A percentile compares a stretch with the other conserved stretches of the same genome.
Conservation (phyloP, 2,888 invertebrate genomes). For the Thalpophila matura region DNA sequence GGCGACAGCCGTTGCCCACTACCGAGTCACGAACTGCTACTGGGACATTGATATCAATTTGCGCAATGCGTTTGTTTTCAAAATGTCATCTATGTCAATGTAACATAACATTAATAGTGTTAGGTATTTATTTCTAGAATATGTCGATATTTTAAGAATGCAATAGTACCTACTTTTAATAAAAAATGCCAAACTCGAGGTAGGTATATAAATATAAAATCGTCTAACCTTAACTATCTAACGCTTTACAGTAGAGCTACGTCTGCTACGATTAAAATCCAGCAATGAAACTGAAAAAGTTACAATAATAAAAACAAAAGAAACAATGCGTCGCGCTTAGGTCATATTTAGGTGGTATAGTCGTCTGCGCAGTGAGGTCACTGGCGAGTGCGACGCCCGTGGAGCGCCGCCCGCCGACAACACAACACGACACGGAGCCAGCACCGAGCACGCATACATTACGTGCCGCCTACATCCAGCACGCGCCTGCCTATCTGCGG, state of each 20-base stretch:
- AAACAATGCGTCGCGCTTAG: conserved; percentile 72
- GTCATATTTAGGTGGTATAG: conserved; percentile 80
- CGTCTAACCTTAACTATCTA: not conserved
- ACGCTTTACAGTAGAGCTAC: not conserved
- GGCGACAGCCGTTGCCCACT: conserved; percentile 61
- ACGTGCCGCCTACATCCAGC: conserved; percentile 83
- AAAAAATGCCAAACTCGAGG: not conserved
- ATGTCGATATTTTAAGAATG: not conserved
- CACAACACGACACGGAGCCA: conserved; percentile 78
- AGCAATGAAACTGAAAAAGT: conserved; percentile 26
- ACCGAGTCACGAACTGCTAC: conserved; percentile 62
- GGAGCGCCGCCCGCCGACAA: conserved; percentile 71
- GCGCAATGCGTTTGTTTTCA: conserved; percentile 31
- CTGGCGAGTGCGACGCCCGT: conserved; percentile 82
- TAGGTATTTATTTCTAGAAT: not conserved
- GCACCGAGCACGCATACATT: conserved; percentile 84
- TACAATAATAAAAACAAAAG: conserved; percentile 52
- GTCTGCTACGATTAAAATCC: not conserved
- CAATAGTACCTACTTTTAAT: too few species aligned
- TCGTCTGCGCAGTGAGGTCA: conserved; percentile 81
- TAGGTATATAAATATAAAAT: not conserved
- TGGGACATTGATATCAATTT: conserved; percentile 43
- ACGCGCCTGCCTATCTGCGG: conserved; percentile 77
- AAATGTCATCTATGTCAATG: conserved; percentile 13
- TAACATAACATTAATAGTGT: not conserved